Base-by-base conservation (phyloP, 2,113 vertebrate species). In the Poeciliopsis prolifica region DNA sequence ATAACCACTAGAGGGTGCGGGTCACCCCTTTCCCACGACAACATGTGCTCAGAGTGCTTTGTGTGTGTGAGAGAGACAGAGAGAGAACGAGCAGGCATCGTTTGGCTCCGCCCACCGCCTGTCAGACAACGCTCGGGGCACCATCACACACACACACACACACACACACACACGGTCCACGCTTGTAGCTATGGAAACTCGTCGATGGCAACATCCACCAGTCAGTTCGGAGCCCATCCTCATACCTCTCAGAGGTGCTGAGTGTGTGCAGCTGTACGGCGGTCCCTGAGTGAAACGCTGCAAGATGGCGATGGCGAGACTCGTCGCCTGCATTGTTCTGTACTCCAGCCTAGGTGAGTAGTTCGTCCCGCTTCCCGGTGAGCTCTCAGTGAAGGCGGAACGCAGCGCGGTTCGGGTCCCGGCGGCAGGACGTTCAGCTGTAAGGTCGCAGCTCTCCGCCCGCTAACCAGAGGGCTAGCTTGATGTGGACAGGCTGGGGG, bases 111-210 rank as follows among this genome's bases (percentile, higher is more conserved):
- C 87, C 88, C 1, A 17, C 15, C 28, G 58, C 86, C 85, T 89
- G 83, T 79, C 75, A 89, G 86, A 33, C 87, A 61, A 1, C 14
- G 22, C 14, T 68, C 68, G 81, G 88, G 90, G 86, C 40, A 6
- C 0, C 0, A 28, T n/a, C 28, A 1, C 28, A 28, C 28, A 28
- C 28, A 28, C 28, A 29, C 29, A 1, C 29, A 0, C 0, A 0
- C 51, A 4, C 28, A 12, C 2, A 1, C 0, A 0, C 0, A 0
- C 51, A 58, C 22, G 51, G 22, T 58, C 51, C 51, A 0, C 33
- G 0, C 74, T 82, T 68, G 91, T 95, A 87, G 90, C 91, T 92
- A 95, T 94, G 93, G 94, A 92, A 94, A 94, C 94, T 90, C 86
- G 82, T 91, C 79, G 74, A 87, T 93, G 90, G 93, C 93, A 93